A percentile compares a stretch with the other conserved stretches of the same genome.
Evolutionary conservation across 2,113 vertebrate genomes (phyloP).

Genomic region (Clarias magur): DNA sequence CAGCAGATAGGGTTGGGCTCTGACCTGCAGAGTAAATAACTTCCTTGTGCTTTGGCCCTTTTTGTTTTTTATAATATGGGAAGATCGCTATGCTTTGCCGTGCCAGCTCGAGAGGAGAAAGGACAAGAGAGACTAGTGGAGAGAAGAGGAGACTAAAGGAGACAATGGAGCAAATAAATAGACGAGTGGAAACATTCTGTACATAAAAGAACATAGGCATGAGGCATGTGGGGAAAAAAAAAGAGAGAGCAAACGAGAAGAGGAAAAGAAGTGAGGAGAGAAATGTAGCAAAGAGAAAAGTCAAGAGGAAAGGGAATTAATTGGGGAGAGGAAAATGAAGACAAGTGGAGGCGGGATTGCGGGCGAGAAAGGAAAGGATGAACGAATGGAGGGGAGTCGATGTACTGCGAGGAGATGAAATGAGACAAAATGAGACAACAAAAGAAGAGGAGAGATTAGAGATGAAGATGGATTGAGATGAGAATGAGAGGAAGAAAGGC

Average conservation of each 20-base stretch:
- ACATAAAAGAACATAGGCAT: background rate
- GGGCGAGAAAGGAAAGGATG: background rate
- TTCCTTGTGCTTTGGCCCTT: conserved; percentile 55
- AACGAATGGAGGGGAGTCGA: background rate
- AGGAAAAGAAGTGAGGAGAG: background rate
- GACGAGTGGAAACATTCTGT: background rate
- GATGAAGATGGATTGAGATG: too few species aligned
- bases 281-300: background rate
- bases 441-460: conserved; percentile 2
- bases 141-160: background rate
- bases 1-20: conserved; percentile 36
- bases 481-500: background rate
- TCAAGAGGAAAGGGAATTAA: background rate
- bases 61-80: conserved; percentile 46
- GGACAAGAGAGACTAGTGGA: background rate
- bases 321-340: background rate
- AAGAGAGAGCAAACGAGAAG: background rate
- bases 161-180: background rate
- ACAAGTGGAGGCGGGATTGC: background rate
- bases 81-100: conserved; percentile 49
- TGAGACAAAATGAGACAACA: background rate
- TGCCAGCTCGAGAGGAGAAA: background rate
- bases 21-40: conserved; percentile 52
- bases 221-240: background rate
- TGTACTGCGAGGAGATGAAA: background rate